Evolutionary conservation across 1,140 invertebrate genomes (phyloP).

Genomic region (Muscidifurax raptorellus): DNA sequence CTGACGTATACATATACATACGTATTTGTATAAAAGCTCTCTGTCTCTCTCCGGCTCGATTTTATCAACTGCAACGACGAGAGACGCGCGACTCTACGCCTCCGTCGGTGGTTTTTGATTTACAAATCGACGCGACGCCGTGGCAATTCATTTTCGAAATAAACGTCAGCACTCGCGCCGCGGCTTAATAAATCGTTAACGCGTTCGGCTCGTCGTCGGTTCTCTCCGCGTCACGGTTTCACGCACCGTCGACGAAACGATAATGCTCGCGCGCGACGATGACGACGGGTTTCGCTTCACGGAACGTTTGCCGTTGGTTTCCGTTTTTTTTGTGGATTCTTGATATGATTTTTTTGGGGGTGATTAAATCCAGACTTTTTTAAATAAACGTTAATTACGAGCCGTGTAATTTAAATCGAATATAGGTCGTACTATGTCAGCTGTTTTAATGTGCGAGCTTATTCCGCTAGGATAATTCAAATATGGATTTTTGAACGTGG

Average conservation of each 20-base stretch:
- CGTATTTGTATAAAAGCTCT: neutral
- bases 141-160: conserved; percentile 54
- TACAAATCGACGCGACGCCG: conserved; percentile 51
- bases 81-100: neutral
- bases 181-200: conserved; percentile 54
- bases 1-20: neutral
- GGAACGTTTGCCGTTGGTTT: neutral
- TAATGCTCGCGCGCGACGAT: neutral
- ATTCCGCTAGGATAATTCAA: neutral
- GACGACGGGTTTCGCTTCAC: neutral
- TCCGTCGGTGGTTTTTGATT: conserved; percentile 10
- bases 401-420: neutral
- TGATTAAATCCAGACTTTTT: neutral
- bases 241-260: neutral
- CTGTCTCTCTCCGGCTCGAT: neutral
- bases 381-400: neutral
- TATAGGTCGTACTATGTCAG: neutral
- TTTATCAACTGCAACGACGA: neutral
- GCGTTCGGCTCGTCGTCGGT: conserved; percentile 9
- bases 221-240: neutral
- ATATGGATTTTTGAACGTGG: neutral
- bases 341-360: neutral
- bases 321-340: neutral
- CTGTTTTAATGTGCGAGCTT: too few relatives aligned
- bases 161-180: conserved; percentile 25